These are phyloP conservation scores for Donacobius atricapilla DNA, from an alignment of 2,113 vertebrate genomes.

Conservation along the genomic window DNA sequence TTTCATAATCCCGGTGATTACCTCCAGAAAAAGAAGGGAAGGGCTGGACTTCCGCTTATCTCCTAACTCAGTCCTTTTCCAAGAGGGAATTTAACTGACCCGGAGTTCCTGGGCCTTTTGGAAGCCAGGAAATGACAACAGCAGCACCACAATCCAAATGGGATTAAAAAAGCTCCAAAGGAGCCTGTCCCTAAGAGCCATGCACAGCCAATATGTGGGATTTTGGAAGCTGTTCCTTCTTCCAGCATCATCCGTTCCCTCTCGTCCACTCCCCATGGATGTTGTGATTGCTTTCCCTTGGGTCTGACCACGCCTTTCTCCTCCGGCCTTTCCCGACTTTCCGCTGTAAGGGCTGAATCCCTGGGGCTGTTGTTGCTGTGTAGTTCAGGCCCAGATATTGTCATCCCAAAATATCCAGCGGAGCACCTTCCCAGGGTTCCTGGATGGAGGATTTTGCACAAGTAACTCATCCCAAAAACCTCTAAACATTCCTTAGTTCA, in stretches of 20 bases:
- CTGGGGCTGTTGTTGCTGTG: accelerated
- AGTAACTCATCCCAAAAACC: background rate
- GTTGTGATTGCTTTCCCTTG: background rate
- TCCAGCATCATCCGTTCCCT: accelerated
- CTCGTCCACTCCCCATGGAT: accelerated
- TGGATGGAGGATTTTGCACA: background rate
- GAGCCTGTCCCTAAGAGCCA: background rate
- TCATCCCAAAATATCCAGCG: background rate
- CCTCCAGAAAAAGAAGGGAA: background rate
- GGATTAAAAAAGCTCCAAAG: background rate
- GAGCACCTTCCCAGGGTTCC: background rate
- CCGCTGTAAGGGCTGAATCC: background rate
- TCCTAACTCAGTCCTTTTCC: background rate
- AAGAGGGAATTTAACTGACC: background rate
- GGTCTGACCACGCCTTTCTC: background rate
- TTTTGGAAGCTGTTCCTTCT: background rate
- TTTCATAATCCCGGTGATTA: background rate
- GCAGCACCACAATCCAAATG: background rate
- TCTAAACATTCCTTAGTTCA: background rate
- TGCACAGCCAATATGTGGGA: background rate
- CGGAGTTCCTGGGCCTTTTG: background rate
- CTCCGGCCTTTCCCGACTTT: background rate
- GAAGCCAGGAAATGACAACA: background rate
- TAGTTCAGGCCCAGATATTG: background rate
- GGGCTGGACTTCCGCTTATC: background rate